Percentiles rank a stretch among this genome's conserved stretches.
Evolutionary conservation across 2,797 vertebrate species (phyloP).

Genomic region (Chelonia mydas): DNA sequence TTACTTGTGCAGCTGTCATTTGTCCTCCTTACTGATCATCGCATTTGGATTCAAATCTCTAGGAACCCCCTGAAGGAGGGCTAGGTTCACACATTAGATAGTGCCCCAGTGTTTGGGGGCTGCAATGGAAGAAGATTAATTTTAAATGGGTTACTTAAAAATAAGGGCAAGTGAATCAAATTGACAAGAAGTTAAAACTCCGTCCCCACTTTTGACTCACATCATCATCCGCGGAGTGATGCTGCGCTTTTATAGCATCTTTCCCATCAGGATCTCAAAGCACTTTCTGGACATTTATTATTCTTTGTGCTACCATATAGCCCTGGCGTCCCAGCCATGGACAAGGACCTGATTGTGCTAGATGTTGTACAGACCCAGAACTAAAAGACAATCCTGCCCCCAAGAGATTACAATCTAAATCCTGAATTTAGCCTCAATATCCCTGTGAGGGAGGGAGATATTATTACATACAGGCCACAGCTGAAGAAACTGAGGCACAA

Average conservation of each 20-base stretch:
- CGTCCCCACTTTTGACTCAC: not conserved
- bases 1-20: not conserved
- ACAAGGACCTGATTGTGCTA: too few relatives aligned
- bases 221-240: accelerated
- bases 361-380: too few relatives aligned
- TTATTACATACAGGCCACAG: too few relatives aligned
- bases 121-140: not conserved
- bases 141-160: conserved; percentile 27
- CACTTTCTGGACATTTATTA: not conserved
- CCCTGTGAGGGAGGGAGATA: too few relatives aligned
- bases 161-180: not conserved
- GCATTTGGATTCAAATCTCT: accelerated
- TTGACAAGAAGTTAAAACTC: not conserved
- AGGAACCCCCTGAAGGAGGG: not conserved
- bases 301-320: not conserved
- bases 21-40: not conserved
- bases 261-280: not conserved
- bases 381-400: too few relatives aligned
- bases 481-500: too few relatives aligned
- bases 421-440: too few relatives aligned
- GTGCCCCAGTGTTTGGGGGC: not conserved
- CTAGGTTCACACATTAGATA: not conserved
- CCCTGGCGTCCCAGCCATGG: not conserved
- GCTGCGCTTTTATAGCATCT: not conserved
- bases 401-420: too few relatives aligned